Conservation (phyloP, 2,113 vertebrate species). For the Boulengeromyrus knoepffleri region DNA sequence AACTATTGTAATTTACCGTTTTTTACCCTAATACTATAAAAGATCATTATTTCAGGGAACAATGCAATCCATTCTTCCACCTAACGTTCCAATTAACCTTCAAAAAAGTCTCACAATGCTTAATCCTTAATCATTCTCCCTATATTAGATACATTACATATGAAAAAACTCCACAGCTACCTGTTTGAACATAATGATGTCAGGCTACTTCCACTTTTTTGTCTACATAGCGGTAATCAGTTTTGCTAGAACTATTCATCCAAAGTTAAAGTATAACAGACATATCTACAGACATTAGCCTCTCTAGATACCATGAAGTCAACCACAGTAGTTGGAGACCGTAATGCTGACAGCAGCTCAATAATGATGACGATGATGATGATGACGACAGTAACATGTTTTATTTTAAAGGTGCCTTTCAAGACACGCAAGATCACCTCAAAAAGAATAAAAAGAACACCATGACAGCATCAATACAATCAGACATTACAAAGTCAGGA, state of each 20-base stretch:
- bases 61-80: neutral
- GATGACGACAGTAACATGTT: too few relatives aligned
- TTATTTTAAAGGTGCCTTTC: too few relatives aligned
- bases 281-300: neutral
- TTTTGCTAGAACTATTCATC: neutral
- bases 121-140: neutral
- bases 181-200: neutral
- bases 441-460: too few relatives aligned
- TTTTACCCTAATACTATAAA: neutral
- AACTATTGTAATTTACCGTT: neutral
- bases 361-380: too few relatives aligned
- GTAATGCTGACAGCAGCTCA: too few relatives aligned
- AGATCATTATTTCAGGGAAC: neutral
- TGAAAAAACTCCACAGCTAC: neutral
- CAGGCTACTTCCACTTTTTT: neutral
- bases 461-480: too few relatives aligned
- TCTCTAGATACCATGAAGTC: neutral
- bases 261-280: neutral
- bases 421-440: too few relatives aligned
- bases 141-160: neutral
- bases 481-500: too few relatives aligned
- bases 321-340: too few relatives aligned
- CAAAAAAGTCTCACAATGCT: neutral
- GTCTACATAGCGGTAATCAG: neutral
- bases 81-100: neutral